Evolutionary conservation across 2,888 invertebrate genomes (phyloP).

Genomic region (Heliconius ismenius): DNA sequence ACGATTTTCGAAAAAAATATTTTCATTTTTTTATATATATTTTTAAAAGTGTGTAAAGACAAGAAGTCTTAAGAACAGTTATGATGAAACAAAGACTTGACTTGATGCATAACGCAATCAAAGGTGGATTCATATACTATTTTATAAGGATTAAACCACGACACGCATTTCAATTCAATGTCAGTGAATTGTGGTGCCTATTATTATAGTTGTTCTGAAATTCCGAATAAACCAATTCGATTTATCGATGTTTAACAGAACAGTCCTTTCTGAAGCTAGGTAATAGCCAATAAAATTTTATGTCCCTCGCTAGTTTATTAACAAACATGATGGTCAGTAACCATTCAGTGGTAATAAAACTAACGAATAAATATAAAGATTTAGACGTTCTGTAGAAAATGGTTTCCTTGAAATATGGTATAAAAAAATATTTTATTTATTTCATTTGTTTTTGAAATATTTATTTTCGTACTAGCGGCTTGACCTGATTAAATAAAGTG

Average conservation of each 20-base stretch:
- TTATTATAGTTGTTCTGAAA: not conserved
- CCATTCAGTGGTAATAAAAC: conserved; percentile 37
- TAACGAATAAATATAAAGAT: conserved; percentile 18
- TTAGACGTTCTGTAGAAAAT: not conserved
- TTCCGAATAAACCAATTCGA: conserved; percentile 23
- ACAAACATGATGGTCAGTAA: conserved; percentile 37
- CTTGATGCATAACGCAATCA: too few species aligned
- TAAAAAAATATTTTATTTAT: not conserved
- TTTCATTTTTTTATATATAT: not conserved
- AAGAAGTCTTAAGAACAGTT: not conserved
- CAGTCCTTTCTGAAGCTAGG: conserved; percentile 33
- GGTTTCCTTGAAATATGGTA: not conserved
- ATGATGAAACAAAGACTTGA: too few species aligned
- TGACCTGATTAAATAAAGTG: not conserved
- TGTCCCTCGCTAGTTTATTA: conserved; percentile 40
- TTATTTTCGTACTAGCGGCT: not conserved
- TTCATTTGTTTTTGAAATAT: not conserved
- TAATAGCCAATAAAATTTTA: conserved; percentile 43
- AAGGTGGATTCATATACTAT: too few species aligned
- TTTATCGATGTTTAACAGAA: conserved; percentile 33
- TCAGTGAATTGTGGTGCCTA: not conserved
- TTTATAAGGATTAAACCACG: too few species aligned
- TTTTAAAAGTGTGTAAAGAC: not conserved
- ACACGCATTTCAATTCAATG: not conserved
- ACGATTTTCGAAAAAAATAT: not conserved